A percentile compares a stretch with the other conserved stretches of the same genome.
Conservation (phyloP, 92 coral and sea anemone genomes). For the Phenganax stokvisi region DNA sequence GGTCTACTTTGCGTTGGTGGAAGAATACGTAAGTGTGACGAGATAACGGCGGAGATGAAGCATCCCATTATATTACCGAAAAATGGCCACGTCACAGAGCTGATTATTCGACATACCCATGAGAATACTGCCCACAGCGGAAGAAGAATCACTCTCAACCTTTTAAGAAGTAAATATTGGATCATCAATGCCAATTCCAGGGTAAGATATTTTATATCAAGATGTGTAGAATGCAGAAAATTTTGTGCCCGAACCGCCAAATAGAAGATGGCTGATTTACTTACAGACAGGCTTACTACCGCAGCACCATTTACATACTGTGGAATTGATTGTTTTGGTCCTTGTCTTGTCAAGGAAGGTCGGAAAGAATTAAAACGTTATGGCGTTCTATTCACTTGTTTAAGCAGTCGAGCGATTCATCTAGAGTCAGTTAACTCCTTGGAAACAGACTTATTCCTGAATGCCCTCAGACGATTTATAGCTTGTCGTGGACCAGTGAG, state of each 20-base stretch:
- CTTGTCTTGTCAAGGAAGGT: conserved; percentile 1
- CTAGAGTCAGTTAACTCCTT: conserved; percentile 23
- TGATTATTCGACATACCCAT: conserved; percentile 38
- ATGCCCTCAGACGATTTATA: conserved; percentile 16
- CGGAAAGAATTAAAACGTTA: conserved; percentile 18
- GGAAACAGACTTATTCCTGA: conserved; percentile 11
- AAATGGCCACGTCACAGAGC: conserved; percentile 21
- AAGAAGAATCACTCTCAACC: conserved; percentile 26
- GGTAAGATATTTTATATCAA: conserved; percentile 37
- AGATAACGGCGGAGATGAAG: conserved; percentile 13
- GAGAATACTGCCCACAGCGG: conserved; percentile 43
- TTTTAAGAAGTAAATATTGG: conserved; percentile 34
- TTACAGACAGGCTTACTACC: neutral
- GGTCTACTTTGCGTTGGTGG: conserved; percentile 20
- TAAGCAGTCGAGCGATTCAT: conserved; percentile 14
- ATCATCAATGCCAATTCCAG: conserved; percentile 37
- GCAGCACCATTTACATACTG: conserved; percentile 27
- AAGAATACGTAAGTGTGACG: conserved; percentile 19
- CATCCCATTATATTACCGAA: conserved; percentile 25
- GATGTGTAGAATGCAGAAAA: conserved; percentile 38
- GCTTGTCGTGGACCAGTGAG: conserved; percentile 27
- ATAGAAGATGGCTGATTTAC: conserved; percentile 40
- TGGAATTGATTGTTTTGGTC: conserved; percentile 18
- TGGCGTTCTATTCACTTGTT: conserved; percentile 17
- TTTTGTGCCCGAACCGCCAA: conserved; percentile 32